Evolutionary conservation across 1,140 invertebrate species (phyloP), one percentile per base, ranked within the genome.

Genomic region (Bombus sylvicola): DNA sequence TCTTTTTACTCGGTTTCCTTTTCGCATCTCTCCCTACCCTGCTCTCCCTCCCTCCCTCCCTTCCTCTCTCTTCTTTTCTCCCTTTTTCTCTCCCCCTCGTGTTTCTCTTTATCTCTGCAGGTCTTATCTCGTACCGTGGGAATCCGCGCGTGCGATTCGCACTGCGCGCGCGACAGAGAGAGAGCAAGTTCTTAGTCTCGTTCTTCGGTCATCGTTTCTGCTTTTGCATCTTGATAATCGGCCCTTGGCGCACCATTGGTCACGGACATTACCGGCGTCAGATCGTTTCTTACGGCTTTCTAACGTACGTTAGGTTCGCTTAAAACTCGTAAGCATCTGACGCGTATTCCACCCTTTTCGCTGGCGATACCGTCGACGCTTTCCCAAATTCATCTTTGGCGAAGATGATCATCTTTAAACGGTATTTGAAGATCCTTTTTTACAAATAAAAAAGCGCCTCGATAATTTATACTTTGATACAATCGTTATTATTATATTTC

Each of bases 111-210:
- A 90, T 90, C 89, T 88, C 53, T 1, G 85, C 53, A 71, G 71
- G 91, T 81, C 90, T 93, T 93, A 93, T 93, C 93, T 92, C 89
- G 79, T 86, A 91, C 88, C 93, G 92, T 92, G 92, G 90, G 91
- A 93, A 93, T 92, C 88, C 92, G 91, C 93, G 92, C 92, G 90
- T 93, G 90, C 92, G 88, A 92, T 93, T 93, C 91, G 85, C 92
- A 88, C 87, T 89, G 88, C 89, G 86, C 73, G 78, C 69, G 78
- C 74, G 69, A 43, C 41, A 91, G 88, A 88, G 89, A 89, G 74
- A 75, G 72, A 90, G 87, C 87, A 90, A 89, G 86, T 89, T 88
- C 89, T 88, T 84, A 74, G 85, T 87, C 83, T 82, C 80, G 75
- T 88, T 86, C 76, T 79, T 83, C 68, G 18, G 62, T 79, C 87